phyloP scores from a whole-genome alignment of 2,888 invertebrate genomes.

The Orthosia gracilis region DNA sequence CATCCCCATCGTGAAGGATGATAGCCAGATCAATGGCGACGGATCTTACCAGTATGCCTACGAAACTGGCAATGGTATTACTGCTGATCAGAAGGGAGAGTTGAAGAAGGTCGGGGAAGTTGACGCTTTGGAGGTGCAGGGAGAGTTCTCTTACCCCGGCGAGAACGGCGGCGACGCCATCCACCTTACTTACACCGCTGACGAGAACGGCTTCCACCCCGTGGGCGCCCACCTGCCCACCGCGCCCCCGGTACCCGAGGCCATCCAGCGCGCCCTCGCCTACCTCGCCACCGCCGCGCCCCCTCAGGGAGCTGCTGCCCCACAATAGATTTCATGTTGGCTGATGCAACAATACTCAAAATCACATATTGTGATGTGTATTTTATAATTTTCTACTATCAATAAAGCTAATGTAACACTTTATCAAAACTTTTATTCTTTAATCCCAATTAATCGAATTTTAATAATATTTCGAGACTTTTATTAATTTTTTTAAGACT shows the following conservation, averaged over 20 bases:
- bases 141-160: conserved; percentile 92
- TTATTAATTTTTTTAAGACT: too few species aligned
- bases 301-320: conserved; percentile 67
- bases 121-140: conserved; percentile 91
- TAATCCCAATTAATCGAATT: background rate
- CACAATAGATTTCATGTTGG: conserved; percentile 76
- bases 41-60: conserved; percentile 92
- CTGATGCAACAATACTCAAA: conserved; percentile 74
- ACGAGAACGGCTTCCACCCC: conserved; percentile 94
- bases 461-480: conserved; percentile 8
- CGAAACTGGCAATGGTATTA: conserved; percentile 93
- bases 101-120: conserved; percentile 91
- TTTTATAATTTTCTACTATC: conserved; percentile 78
- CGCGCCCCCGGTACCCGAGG: conserved; percentile 93
- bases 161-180: conserved; percentile 92
- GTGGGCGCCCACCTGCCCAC: conserved; percentile 92
- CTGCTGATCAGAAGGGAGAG: conserved; percentile 91
- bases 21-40: conserved; percentile 91
- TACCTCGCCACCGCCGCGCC: conserved; percentile 93
- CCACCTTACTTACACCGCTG: conserved; percentile 92
- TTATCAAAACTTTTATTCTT: conserved; percentile 13
- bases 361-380: conserved; percentile 70
- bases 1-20: conserved; percentile 91
- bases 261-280: conserved; percentile 93
- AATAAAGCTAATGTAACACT: conserved; percentile 59